A percentile compares a stretch with the other conserved stretches of the same genome.
Evolutionary conservation across 2,113 vertebrate genomes (phyloP).

Genomic region (Athene noctua): DNA sequence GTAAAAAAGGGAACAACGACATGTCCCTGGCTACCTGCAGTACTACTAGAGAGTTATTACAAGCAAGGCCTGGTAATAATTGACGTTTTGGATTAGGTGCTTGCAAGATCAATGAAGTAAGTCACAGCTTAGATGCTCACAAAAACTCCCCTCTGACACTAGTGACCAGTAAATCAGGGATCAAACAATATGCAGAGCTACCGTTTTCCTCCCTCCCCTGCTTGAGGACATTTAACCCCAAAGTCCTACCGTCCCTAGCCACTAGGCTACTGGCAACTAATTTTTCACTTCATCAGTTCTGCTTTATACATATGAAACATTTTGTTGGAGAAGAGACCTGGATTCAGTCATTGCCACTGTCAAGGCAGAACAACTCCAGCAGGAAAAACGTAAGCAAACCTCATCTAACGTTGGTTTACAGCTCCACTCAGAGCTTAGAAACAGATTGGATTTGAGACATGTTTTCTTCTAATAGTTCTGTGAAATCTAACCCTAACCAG

Average conservation of each 20-base stretch:
- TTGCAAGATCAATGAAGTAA: not conserved
- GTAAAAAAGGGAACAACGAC: not conserved
- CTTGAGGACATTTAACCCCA: not conserved
- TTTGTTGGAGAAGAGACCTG: not conserved
- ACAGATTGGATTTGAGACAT: rapidly evolving
- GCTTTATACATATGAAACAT: not conserved
- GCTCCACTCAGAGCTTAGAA: not conserved
- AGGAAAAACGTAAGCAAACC: not conserved
- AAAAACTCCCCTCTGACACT: not conserved
- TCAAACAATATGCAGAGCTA: not conserved
- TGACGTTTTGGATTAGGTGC: not conserved
- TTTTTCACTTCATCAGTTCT: not conserved
- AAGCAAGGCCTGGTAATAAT: not conserved
- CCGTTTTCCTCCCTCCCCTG: not conserved
- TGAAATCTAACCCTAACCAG: not conserved
- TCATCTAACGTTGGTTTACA: not conserved
- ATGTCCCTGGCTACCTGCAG: not conserved
- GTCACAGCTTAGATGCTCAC: not conserved
- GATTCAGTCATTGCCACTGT: not conserved
- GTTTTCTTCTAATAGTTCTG: not conserved
- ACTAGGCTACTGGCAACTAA: not conserved
- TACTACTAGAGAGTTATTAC: not conserved
- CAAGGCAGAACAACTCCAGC: not conserved
- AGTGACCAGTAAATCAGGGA: not conserved
- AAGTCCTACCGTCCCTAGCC: not conserved